phyloP scores from a whole-genome alignment of 1,140 invertebrate species.

The Papilio polyxenes region DNA sequence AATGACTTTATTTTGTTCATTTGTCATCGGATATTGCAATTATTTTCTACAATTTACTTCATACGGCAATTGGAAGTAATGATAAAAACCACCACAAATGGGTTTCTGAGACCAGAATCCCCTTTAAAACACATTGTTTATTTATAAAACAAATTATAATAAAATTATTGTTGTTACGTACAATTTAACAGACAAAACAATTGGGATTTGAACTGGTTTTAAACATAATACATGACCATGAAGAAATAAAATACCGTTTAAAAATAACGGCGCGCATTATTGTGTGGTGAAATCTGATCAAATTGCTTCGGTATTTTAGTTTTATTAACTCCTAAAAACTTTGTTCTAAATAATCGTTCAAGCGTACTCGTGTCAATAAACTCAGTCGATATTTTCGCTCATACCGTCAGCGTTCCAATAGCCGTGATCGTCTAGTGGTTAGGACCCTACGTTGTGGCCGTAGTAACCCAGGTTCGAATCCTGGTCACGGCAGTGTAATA shows the following conservation, averaged over 20 bases:
- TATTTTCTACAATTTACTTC: too few relatives aligned
- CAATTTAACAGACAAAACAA: too few relatives aligned
- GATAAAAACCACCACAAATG: too few relatives aligned
- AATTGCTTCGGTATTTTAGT: neutral
- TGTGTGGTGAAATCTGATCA: neutral
- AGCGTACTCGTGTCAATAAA: neutral
- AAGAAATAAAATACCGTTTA: neutral
- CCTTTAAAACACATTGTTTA: too few relatives aligned
- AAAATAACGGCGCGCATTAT: neutral
- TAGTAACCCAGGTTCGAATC: slow-evolving; percentile 57
- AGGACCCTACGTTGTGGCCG: slow-evolving; percentile 40
- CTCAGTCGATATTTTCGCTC: neutral
- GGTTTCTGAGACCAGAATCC: too few relatives aligned
- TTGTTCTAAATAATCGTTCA: slow-evolving; percentile 11
- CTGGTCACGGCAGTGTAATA: slow-evolving; percentile 59
- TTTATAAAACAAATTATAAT: too few relatives aligned
- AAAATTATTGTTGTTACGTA: too few relatives aligned
- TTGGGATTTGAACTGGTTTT: too few relatives aligned
- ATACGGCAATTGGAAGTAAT: too few relatives aligned
- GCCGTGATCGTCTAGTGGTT: slow-evolving; percentile 40
- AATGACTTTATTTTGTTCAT: too few relatives aligned
- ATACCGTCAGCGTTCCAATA: slow-evolving; percentile 6
- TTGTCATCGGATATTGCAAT: too few relatives aligned
- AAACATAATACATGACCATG: too few relatives aligned
- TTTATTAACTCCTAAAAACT: neutral